Conservation (phyloP, 2,888 invertebrate species). For the Smittia sp. region DNA sequence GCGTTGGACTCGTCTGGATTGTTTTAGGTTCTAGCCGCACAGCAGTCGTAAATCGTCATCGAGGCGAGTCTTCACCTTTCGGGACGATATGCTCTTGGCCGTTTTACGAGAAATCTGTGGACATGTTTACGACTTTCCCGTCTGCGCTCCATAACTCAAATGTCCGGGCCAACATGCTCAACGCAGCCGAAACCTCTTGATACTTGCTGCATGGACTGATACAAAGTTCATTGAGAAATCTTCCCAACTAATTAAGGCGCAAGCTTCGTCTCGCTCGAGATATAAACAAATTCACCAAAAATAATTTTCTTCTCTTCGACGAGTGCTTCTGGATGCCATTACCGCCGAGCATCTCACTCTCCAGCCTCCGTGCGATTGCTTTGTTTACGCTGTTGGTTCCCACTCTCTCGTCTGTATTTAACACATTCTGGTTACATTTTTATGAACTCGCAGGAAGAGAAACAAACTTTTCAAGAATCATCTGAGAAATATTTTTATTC, state of each 20-base stretch:
- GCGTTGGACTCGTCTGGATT: neutral
- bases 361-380: constrained; percentile 17
- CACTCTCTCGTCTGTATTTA: neutral
- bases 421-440: constrained; percentile 16
- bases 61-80: neutral
- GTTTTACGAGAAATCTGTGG: neutral
- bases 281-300: constrained; percentile 14
- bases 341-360: neutral
- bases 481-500: constrained; percentile 24
- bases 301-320: neutral
- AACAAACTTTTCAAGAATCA: constrained; percentile 13
- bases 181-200: neutral
- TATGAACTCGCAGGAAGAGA: constrained; percentile 30
- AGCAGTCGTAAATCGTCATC: neutral
- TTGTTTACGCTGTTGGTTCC: constrained; percentile 20
- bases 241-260: neutral
- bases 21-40: neutral
- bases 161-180: too few relatives aligned
- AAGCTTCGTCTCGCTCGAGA: neutral
- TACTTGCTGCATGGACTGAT: too few relatives aligned
- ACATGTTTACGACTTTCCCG: neutral
- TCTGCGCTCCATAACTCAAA: neutral
- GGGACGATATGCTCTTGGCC: neutral
- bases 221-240: constrained; percentile 20
- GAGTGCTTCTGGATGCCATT: constrained; percentile 22